phyloP scores from a whole-genome alignment of 37 sponge, comb jelly and placozoan genomes.

The Oscarella lobularis region DNA sequence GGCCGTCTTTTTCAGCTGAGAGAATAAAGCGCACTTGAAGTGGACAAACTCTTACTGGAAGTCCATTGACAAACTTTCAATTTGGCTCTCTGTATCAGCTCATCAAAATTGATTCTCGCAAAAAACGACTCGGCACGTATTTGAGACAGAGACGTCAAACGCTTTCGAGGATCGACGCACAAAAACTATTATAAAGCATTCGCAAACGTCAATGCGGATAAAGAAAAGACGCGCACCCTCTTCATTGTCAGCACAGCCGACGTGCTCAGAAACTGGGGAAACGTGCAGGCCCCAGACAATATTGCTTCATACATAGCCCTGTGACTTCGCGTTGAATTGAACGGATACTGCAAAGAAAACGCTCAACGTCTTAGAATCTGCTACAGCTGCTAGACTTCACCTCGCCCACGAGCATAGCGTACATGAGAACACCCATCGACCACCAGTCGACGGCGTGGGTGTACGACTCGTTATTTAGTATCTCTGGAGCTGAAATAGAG shows the following conservation, averaged over 20 bases:
- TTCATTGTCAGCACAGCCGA: not conserved
- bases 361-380: not conserved
- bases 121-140: not conserved
- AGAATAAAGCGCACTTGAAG: not conserved
- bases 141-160: not conserved
- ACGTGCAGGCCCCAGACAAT: not conserved
- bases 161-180: not conserved
- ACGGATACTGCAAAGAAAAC: not conserved
- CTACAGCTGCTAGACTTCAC: slow-evolving; percentile 47
- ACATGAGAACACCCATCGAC: slow-evolving; percentile 95
- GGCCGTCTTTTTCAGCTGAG: not conserved
- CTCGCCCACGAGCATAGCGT: slow-evolving; percentile 96
- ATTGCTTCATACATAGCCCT: not conserved
- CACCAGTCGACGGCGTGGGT: slow-evolving; percentile 98
- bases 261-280: not conserved
- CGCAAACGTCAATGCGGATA: not conserved
- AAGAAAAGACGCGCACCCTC: not conserved
- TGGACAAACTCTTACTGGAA: not conserved
- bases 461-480: slow-evolving; percentile 74
- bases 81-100: not conserved
- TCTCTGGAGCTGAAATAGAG: slow-evolving; percentile 99
- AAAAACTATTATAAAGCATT: not conserved
- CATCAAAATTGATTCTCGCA: not conserved
- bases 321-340: not conserved
- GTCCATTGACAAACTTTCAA: not conserved